Conservation (phyloP, 2,113 vertebrate species). For the Echinops telfairi region DNA sequence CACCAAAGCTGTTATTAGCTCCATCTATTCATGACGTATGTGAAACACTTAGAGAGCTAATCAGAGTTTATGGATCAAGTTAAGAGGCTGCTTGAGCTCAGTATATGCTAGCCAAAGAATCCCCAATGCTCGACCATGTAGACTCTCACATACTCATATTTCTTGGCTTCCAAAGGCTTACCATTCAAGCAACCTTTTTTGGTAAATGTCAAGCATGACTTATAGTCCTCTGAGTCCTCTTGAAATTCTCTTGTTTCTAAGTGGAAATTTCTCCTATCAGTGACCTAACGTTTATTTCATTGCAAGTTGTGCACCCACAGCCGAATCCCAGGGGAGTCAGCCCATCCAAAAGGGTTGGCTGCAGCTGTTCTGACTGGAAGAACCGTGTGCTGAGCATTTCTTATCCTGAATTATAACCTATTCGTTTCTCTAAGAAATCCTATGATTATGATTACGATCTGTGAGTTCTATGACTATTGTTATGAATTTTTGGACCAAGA, state of each 20-base stretch:
- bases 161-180: conserved; percentile 17
- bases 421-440: too few species aligned
- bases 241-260: conserved; percentile 43
- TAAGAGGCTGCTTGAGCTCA: conserved; percentile 21
- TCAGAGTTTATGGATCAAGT: conserved; percentile 34
- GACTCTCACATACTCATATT: conserved; percentile 30
- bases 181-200: not conserved
- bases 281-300: not conserved
- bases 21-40: conserved; percentile 5
- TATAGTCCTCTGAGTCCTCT: conserved; percentile 32
- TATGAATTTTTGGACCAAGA: too few species aligned
- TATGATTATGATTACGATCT: too few species aligned
- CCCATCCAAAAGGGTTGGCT: too few species aligned
- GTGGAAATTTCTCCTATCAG: not conserved
- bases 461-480: too few species aligned
- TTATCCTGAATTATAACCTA: too few species aligned
- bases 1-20: conserved; percentile 15
- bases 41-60: conserved; percentile 48
- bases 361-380: too few species aligned
- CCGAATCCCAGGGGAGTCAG: not conserved
- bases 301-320: not conserved
- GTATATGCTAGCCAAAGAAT: conserved; percentile 28
- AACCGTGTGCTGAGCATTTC: too few species aligned
- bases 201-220: conserved; percentile 58
- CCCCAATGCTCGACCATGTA: not conserved